Evolutionary conservation across 2,113 vertebrate species (phyloP).

Genomic region (Capreolus pygargus): DNA sequence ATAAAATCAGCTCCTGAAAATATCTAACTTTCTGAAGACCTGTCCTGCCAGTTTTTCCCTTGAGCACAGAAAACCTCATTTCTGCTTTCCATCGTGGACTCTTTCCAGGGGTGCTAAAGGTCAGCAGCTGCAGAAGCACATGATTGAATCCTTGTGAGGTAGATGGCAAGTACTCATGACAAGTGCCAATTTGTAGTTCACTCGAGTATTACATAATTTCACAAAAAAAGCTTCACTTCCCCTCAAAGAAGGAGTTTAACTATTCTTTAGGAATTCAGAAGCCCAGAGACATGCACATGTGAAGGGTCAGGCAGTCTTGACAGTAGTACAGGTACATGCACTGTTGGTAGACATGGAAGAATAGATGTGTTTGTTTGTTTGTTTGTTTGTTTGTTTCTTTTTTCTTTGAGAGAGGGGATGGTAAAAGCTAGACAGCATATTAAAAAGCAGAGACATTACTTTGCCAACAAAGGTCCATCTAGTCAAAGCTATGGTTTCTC

Average conservation of each 20-base stretch:
- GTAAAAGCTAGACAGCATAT: background rate
- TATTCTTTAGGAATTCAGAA: background rate
- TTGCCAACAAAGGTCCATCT: background rate
- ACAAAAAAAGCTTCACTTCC: background rate
- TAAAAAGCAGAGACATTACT: background rate
- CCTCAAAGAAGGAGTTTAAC: background rate
- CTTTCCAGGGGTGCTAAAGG: background rate
- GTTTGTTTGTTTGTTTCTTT: background rate
- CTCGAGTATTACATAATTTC: background rate
- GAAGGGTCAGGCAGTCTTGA: too few species aligned
- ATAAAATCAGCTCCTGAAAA: background rate
- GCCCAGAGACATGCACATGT: background rate
- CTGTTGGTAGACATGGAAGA: background rate
- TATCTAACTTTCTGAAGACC: background rate
- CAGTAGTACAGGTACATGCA: background rate
- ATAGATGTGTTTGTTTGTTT: background rate
- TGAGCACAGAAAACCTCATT: background rate
- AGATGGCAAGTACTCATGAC: background rate
- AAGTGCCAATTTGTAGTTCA: background rate
- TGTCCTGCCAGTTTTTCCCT: background rate
- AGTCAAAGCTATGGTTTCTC: background rate
- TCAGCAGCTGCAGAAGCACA: background rate
- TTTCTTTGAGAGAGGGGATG: rapidly evolving
- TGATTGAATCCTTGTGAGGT: background rate
- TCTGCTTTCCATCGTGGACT: background rate